phyloP scores from a whole-genome alignment of 2,888 invertebrate species.

The Latrodectus hesperus region DNA sequence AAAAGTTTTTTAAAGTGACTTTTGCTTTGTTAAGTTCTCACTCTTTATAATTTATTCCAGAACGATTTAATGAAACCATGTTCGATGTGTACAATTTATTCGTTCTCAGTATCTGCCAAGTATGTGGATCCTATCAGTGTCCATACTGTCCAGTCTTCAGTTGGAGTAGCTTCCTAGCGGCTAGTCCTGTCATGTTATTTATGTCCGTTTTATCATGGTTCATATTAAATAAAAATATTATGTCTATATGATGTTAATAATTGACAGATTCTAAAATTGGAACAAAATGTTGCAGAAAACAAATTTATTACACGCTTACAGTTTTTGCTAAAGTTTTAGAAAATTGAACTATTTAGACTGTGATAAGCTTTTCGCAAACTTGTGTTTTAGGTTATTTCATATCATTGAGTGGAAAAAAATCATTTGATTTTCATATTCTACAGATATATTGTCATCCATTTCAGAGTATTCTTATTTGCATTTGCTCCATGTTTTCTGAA shows the following conservation, averaged over 20 bases:
- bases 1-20: not conserved
- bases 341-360: constrained; percentile 13
- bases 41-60: constrained; percentile 77
- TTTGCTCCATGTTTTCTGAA: too few species aligned
- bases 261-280: not conserved
- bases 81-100: constrained; percentile 91
- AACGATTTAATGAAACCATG: constrained; percentile 93
- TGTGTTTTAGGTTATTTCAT: too few species aligned
- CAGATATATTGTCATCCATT: too few species aligned
- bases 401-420: too few species aligned
- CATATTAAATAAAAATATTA: not conserved
- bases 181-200: constrained; percentile 10
- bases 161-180: constrained; percentile 22
- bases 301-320: not conserved
- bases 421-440: too few species aligned
- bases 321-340: not conserved
- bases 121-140: constrained; percentile 94
- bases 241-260: not conserved
- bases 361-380: constrained; percentile 20
- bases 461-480: too few species aligned
- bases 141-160: constrained; percentile 84
- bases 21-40: not conserved
- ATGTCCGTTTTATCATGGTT: constrained; percentile 1
- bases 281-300: not conserved
- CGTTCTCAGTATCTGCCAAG: constrained; percentile 92